Conservation (phyloP, 2,888 invertebrate species). For the Alcis repandata region DNA sequence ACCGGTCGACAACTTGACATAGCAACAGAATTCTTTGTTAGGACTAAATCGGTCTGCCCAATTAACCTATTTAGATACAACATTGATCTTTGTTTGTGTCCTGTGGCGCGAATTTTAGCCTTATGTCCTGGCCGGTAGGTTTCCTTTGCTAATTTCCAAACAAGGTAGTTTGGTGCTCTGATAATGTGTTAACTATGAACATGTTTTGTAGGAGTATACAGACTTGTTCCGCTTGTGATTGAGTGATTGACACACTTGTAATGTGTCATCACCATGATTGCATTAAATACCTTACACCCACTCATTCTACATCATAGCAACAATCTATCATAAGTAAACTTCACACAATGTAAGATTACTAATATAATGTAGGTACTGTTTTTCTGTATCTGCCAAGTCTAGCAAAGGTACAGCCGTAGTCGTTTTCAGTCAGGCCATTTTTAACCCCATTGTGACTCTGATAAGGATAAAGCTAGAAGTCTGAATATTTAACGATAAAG, state of each 20-base stretch:
- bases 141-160: slow-evolving; percentile 41
- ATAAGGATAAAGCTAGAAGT: too few relatives aligned
- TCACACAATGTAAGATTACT: too few relatives aligned
- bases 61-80: slow-evolving; percentile 78
- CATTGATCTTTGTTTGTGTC: slow-evolving; percentile 70
- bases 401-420: too few relatives aligned
- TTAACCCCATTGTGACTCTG: too few relatives aligned
- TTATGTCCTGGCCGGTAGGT: slow-evolving; percentile 48
- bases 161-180: slow-evolving; percentile 30
- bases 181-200: slow-evolving; percentile 11
- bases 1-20: slow-evolving; percentile 21
- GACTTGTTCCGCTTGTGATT: neutral
- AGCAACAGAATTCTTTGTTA: slow-evolving; percentile 62
- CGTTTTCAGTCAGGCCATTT: too few relatives aligned
- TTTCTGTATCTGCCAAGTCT: too few relatives aligned
- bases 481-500: too few relatives aligned
- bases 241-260: neutral
- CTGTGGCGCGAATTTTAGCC: slow-evolving; percentile 58
- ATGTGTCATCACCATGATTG: slow-evolving; percentile 17
- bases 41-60: slow-evolving; percentile 60
- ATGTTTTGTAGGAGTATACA: slow-evolving; percentile 3
- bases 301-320: neutral
- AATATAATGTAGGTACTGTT: too few relatives aligned
- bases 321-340: neutral
- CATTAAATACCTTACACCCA: slow-evolving; percentile 2